Percentiles rank a stretch among this genome's conserved stretches.
Evolutionary conservation across 2,888 invertebrate species (phyloP).

Genomic region (Amaurobius ferox): DNA sequence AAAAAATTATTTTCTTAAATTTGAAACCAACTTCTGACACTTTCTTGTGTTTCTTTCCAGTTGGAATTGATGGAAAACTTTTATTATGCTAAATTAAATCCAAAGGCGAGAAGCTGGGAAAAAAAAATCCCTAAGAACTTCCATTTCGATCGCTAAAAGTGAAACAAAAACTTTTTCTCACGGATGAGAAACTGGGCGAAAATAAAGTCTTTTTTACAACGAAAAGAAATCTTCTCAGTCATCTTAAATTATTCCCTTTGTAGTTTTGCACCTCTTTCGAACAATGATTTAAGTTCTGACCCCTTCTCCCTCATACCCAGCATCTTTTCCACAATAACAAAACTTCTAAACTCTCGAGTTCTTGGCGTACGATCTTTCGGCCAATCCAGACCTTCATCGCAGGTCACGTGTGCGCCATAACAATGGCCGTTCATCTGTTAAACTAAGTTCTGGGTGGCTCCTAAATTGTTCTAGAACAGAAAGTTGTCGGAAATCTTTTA

Average conservation of each 20-base stretch:
- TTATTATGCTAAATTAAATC: no score
- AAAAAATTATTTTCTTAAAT: no score
- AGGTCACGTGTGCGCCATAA: not conserved
- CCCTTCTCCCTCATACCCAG: not conserved
- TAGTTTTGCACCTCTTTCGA: not conserved
- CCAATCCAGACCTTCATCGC: not conserved
- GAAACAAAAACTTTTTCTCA: no score
- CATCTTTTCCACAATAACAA: not conserved
- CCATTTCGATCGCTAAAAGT: no score
- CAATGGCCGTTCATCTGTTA: conserved; percentile 66
- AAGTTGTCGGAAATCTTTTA: conserved; percentile 65
- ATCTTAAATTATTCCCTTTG: conserved; percentile 2
- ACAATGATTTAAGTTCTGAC: not conserved
- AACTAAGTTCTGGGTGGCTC: conserved; percentile 34
- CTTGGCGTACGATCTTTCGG: not conserved
- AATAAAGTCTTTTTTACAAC: not conserved
- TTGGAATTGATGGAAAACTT: no score
- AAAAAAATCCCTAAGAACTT: no score
- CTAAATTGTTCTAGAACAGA: conserved; percentile 7
- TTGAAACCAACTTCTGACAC: no score
- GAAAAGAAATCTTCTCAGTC: not conserved
- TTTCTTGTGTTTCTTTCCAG: no score
- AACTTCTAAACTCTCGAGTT: not conserved
- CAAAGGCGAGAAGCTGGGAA: no score
- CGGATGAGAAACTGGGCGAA: not conserved